These are phyloP conservation scores for Metacarcinus magister DNA, from an alignment of 2,888 invertebrate genomes.

Conservation along the genomic window DNA sequence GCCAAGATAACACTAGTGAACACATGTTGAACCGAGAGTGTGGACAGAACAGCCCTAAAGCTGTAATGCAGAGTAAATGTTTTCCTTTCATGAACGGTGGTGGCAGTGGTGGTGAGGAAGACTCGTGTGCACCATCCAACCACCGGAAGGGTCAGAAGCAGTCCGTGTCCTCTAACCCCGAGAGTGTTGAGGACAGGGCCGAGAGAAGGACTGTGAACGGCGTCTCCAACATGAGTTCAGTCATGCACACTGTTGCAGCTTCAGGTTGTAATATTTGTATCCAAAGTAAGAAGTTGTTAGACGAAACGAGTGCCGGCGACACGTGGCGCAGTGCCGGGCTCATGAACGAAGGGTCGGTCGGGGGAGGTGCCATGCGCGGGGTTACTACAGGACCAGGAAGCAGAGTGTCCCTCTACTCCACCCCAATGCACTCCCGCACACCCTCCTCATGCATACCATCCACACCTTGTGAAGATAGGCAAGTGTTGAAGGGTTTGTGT, in stretches of 20 bases:
- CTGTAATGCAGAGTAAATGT: slow-evolving; percentile 73
- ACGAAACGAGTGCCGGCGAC: slow-evolving; percentile 71
- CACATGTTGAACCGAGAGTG: slow-evolving; percentile 67
- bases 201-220: slow-evolving; percentile 72
- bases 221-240: slow-evolving; percentile 62
- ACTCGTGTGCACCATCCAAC: slow-evolving; percentile 47
- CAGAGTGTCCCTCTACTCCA: slow-evolving; percentile 76
- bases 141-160: slow-evolving; percentile 65
- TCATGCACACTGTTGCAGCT: slow-evolving; percentile 66
- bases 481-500: not conserved
- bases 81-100: slow-evolving; percentile 74
- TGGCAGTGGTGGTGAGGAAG: slow-evolving; percentile 15
- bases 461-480: slow-evolving; percentile 81
- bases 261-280: slow-evolving; percentile 77
- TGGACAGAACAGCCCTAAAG: slow-evolving; percentile 74
- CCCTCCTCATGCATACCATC: slow-evolving; percentile 81
- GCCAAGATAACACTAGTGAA: slow-evolving; percentile 70
- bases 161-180: slow-evolving; percentile 10
- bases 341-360: slow-evolving; percentile 53
- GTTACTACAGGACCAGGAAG: slow-evolving; percentile 75
- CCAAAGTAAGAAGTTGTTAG: slow-evolving; percentile 78
- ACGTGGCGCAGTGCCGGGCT: slow-evolving; percentile 75
- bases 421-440: slow-evolving; percentile 79
- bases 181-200: slow-evolving; percentile 72
- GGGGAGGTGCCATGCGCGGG: slow-evolving; percentile 61